These are phyloP conservation scores for Chaetorhynchus papuensis DNA, from an alignment of 2,113 vertebrate species.

Conservation along the genomic window DNA sequence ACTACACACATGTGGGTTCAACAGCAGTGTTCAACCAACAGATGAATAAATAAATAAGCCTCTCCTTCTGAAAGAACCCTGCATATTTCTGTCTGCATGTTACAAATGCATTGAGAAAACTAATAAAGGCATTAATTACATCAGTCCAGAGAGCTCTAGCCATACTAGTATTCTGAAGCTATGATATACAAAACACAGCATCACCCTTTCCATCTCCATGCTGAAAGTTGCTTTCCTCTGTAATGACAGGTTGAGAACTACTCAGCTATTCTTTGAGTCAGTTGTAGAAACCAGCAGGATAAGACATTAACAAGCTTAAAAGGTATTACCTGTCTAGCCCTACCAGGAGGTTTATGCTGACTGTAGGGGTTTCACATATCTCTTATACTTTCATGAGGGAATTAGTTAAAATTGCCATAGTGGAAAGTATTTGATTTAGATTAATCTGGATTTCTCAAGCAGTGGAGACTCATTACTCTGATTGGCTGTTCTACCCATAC, in stretches of 20 bases:
- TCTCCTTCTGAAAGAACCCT: background rate
- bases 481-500: slow-evolving; percentile 61
- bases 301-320: slow-evolving; percentile 79
- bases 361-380: slow-evolving; percentile 60
- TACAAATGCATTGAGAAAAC: background rate
- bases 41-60: background rate
- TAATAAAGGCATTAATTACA: slow-evolving; percentile 12
- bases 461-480: slow-evolving; percentile 72
- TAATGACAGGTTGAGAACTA: slow-evolving; percentile 60
- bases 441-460: slow-evolving; percentile 73
- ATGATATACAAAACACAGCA: background rate
- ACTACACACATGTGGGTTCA: background rate
- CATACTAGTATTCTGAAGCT: background rate
- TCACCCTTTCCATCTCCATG: background rate
- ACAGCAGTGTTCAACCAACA: background rate
- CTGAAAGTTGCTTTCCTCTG: slow-evolving; percentile 51
- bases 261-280: slow-evolving; percentile 62
- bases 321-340: slow-evolving; percentile 71
- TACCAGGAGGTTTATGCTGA: slow-evolving; percentile 66
- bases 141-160: background rate
- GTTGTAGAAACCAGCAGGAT: slow-evolving; percentile 72
- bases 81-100: background rate
- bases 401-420: slow-evolving; percentile 77
- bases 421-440: slow-evolving; percentile 78
- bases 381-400: slow-evolving; percentile 72